Percentiles rank a stretch among this genome's conserved stretches.
Conservation (phyloP, 1,140 invertebrate genomes). For the Solenopsis fugax region DNA sequence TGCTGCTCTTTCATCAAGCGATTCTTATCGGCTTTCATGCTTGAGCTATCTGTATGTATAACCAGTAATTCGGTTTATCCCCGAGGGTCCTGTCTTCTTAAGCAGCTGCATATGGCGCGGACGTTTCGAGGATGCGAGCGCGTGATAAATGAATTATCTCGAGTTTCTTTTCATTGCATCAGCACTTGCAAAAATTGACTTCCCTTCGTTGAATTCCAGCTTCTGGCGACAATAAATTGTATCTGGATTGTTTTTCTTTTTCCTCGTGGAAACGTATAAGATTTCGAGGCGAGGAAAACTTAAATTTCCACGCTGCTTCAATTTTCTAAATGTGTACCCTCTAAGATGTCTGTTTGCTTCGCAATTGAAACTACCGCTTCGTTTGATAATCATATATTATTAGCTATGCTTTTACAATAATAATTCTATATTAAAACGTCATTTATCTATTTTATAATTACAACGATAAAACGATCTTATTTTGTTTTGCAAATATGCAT, state of each 20-base stretch:
- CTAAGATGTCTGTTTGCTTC: not conserved
- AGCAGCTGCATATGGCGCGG: not conserved
- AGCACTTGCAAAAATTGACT: not conserved
- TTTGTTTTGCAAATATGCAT: not conserved
- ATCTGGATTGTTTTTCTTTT: not conserved
- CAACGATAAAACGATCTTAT: not conserved
- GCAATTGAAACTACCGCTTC: not conserved
- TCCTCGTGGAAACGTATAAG: not conserved
- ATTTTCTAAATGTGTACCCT: not conserved
- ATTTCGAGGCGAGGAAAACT: not conserved
- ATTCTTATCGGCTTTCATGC: conserved; percentile 30
- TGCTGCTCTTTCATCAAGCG: not conserved
- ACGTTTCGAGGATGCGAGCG: not conserved
- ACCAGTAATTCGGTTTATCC: not conserved
- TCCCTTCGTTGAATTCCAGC: not conserved
- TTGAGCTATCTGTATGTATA: not conserved
- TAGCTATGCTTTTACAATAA: not conserved
- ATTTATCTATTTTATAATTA: not conserved
- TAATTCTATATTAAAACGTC: not conserved
- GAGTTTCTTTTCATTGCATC: not conserved
- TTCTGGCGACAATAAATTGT: not conserved
- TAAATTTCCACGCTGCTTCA: not conserved
- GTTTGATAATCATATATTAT: not conserved
- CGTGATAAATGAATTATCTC: conserved; percentile 25
- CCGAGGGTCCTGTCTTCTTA: not conserved